Base-by-base conservation (phyloP, 2,113 vertebrate genomes). In the Neotoma lepida region DNA sequence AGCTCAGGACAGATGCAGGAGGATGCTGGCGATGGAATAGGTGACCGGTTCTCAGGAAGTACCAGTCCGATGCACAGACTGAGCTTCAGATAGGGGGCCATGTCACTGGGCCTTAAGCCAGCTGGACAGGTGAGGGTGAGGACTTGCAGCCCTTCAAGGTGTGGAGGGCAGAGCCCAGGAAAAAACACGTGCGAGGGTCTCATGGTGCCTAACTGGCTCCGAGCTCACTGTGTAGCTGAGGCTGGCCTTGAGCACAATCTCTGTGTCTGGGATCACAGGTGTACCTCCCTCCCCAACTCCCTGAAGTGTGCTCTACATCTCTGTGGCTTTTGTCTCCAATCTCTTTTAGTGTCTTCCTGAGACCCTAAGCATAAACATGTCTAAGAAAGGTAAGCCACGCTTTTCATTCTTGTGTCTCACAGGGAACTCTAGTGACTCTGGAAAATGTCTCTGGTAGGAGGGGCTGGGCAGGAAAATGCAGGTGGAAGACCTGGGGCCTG, bases 391-490 rank as follows among this genome's bases (percentile, higher is more conserved):
- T 28, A 39, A 17, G 78, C 58, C 30, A 70, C 9, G 33, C 88
- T 44, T 35, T 7, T 51, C 24, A 66, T 73, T n/a, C 22, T 35
- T 20, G 14, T 0, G 3, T 2, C 20, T 26, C 0, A 0, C 70
- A 0, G 63, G 95, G 41, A n/a, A 26, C 15, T 2, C 58, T 1
- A 44, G 33, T 18, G 54, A 46, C 22, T 56, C 33, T 30, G 91
- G 39, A 35, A 86, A 66, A 10, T 0, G 39, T 22, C 22, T 44
- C 17, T 58, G 26, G 24, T 12, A 1, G 3, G 18, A n/a, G 71
- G 44, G 30, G 26, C 4, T 35, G 2, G 6, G 18, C 2, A 6
- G 76, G 70, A 0, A 0, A 26, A 87, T 7, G 61, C 92, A 35
- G 78, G 30, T 30, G 41, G 17, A 56, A 44, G 71, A 13, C 20